Conservation (phyloP, 2,113 vertebrate genomes). For the Pterocles orientalis region DNA sequence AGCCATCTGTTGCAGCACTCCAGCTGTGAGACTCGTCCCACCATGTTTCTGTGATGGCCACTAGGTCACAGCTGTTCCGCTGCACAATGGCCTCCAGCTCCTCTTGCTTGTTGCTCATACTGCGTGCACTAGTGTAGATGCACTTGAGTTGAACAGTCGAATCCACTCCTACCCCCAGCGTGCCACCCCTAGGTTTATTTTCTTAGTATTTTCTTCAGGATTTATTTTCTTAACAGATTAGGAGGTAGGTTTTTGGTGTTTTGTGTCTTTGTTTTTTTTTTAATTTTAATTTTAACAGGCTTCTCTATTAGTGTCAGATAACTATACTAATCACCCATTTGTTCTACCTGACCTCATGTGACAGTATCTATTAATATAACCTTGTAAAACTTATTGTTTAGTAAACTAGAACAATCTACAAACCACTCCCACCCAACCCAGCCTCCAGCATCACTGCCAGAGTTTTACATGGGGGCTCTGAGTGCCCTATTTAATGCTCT, state of each 20-base stretch:
- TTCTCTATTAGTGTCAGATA: not conserved
- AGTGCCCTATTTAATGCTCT: not conserved
- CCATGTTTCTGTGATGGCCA: too few species aligned
- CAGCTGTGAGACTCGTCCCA: too few species aligned
- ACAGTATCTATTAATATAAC: not conserved
- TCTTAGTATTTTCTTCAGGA: not conserved
- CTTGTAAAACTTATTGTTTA: not conserved
- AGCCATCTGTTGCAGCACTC: too few species aligned
- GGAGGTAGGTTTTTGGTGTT: too few species aligned
- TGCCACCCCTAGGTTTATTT: too few species aligned
- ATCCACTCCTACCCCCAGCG: too few species aligned
- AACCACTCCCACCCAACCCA: not conserved
- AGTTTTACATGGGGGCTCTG: not conserved
- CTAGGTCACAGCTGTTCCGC: too few species aligned
- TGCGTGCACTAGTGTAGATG: too few species aligned
- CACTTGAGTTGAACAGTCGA: too few species aligned
- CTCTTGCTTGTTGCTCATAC: too few species aligned
- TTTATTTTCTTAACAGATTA: not conserved
- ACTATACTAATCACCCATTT: not conserved
- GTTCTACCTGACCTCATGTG: not conserved
- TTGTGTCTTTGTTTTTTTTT: not conserved
- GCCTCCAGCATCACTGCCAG: not conserved
- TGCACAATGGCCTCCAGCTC: too few species aligned
- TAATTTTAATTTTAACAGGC: not conserved
- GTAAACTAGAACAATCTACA: not conserved